A percentile compares a stretch with the other conserved stretches of the same genome.
phyloP scores from a whole-genome alignment of 2,797 vertebrate genomes.

The Macropus fuliginosus region DNA sequence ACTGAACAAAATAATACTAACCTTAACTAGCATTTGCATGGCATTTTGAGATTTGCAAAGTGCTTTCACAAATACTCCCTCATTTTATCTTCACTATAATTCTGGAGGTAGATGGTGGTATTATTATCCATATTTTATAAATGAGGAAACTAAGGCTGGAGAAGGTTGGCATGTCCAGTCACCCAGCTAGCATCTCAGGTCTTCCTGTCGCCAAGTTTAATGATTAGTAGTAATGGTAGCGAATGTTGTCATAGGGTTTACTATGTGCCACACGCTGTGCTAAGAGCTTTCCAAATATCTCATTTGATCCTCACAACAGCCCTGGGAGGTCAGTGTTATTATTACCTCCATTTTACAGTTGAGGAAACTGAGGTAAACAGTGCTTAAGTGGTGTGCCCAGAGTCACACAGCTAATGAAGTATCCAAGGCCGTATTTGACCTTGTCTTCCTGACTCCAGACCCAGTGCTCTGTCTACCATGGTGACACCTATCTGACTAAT shows the following conservation, averaged over 20 bases:
- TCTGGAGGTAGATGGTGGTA: neutral
- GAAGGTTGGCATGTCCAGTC: neutral
- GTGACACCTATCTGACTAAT: neutral
- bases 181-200: neutral
- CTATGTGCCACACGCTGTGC: neutral
- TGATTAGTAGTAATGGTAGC: neutral
- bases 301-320: neutral
- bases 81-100: neutral
- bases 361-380: neutral
- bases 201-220: neutral
- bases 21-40: neutral
- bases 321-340: neutral
- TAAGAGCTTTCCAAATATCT: neutral
- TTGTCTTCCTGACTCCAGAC: neutral
- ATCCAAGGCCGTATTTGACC: neutral
- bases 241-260: neutral
- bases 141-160: neutral
- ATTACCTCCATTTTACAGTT: neutral
- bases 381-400: neutral
- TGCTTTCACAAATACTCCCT: neutral
- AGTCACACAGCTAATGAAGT: neutral
- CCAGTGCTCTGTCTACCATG: neutral
- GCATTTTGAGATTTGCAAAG: neutral
- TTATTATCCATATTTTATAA: neutral
- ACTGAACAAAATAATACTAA: neutral